These are phyloP conservation scores for Rhagoletis pomonella DNA, from an alignment of 1,140 invertebrate genomes.

Conservation along the genomic window DNA sequence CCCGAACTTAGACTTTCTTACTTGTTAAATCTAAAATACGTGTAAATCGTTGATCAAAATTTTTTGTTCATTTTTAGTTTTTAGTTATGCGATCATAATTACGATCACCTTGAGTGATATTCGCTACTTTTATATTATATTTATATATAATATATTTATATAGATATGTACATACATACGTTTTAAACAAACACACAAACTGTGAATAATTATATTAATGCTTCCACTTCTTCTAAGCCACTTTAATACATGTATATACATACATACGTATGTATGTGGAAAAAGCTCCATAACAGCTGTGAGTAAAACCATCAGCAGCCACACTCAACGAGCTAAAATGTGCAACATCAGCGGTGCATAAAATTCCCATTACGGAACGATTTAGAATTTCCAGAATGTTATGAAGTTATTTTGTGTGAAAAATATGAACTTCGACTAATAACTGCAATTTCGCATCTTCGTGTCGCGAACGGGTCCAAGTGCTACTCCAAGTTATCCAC, in stretches of 20 bases:
- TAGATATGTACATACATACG: neutral
- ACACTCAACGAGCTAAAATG: neutral
- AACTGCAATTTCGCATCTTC: conserved; percentile 36
- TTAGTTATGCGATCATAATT: no score
- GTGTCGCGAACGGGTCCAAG: neutral
- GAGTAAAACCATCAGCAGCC: neutral
- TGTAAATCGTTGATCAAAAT: no score
- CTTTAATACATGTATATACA: neutral
- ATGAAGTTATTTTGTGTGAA: conserved; percentile 44
- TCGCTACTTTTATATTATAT: no score
- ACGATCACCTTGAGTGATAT: no score
- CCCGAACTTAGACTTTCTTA: no score
- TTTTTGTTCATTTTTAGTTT: no score
- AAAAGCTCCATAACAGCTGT: neutral
- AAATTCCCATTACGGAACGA: conserved; percentile 37
- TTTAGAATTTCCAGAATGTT: conserved; percentile 45
- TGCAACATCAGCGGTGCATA: conserved; percentile 24
- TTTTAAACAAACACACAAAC: neutral
- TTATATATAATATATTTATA: no score
- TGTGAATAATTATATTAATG: no score
- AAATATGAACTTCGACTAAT: conserved; percentile 4
- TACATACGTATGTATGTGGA: neutral
- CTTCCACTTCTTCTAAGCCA: neutral
- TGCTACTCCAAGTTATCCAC: neutral
- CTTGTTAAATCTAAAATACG: no score